Evolutionary conservation across 2,888 invertebrate species (phyloP), one percentile per base, ranked within the genome.

Genomic region (Conistra vaccinii): DNA sequence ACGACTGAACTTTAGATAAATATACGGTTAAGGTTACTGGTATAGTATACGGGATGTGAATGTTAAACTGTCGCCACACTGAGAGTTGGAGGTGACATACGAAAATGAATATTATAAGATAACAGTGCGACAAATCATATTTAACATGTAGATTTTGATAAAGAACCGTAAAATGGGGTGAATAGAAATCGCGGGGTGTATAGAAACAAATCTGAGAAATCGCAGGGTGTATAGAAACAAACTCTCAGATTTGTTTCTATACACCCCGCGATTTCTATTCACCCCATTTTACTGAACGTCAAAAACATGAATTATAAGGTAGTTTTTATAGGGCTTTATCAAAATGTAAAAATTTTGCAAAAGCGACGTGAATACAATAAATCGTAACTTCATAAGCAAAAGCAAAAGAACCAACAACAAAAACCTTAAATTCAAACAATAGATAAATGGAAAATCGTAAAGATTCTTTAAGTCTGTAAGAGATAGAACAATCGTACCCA

Each of bases 1-100:
- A 61, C 35, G 3, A 67, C 53, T 70, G 72, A 72, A 48, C 60
- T 39, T 26, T 63, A 55, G 32, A 29, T 35, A 53, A n/a, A n/a
- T 4, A 26, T 9, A 51, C 29, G 1, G 7, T 32, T 32, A 65
- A 23, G 45, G 45, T 77, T 23, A 55, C 2, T 12, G n/a, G 35
- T 23, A 35, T 45, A 45, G 26, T 14, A 61, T 48, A 32, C 1
- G 5, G 6, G 5, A 6, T 23, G 10, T n/a, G 9, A 35, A 65
- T 81, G 14, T 26, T 26, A 20, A 55, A 17, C 17, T 2, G 17
- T 57, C 1, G 6, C 23, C 3, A 61, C 39, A 62, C 17, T 32
- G 20, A 32, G 5, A 45, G 20, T 45, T 17, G 4, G 42, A 10
- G 9, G 17, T 0, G 12, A 48, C 17, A 29, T 29, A 63, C 7